These are phyloP conservation scores for Oryzias woworae DNA, from an alignment of 2,113 vertebrate species.

Conservation along the genomic window DNA sequence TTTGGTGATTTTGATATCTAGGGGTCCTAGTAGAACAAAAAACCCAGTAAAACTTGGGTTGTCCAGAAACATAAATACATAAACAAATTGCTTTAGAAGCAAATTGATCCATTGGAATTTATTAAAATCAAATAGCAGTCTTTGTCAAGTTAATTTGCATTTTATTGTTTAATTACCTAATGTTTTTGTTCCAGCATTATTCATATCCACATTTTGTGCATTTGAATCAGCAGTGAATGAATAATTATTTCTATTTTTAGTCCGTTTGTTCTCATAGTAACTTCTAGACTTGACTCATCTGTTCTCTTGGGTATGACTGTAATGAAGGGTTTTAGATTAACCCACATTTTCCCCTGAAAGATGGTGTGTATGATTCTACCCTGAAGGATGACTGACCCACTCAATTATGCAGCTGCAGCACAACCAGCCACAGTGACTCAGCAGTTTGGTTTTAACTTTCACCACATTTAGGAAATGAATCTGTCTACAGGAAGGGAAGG, in stretches of 20 bases:
- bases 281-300: slow-evolving; percentile 12
- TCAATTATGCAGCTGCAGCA: slow-evolving; percentile 5
- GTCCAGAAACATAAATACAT: too few species aligned
- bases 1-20: too few species aligned
- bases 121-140: too few species aligned
- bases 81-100: too few species aligned
- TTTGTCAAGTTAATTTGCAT: too few species aligned
- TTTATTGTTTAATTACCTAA: too few species aligned
- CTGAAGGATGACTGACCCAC: not conserved
- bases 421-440: slow-evolving; percentile 51
- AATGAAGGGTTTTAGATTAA: slow-evolving; percentile 1
- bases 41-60: too few species aligned
- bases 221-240: not conserved
- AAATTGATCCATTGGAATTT: too few species aligned
- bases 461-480: slow-evolving; percentile 10
- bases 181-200: too few species aligned
- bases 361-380: not conserved
- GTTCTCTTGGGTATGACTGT: not conserved
- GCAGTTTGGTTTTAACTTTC: slow-evolving; percentile 9
- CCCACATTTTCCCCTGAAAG: not conserved
- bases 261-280: not conserved
- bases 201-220: too few species aligned
- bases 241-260: not conserved
- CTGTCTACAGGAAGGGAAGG: not conserved
- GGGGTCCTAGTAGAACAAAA: too few species aligned